These are phyloP conservation scores for Heliconius ethilla DNA, from an alignment of 2,888 invertebrate species.

Conservation along the genomic window DNA sequence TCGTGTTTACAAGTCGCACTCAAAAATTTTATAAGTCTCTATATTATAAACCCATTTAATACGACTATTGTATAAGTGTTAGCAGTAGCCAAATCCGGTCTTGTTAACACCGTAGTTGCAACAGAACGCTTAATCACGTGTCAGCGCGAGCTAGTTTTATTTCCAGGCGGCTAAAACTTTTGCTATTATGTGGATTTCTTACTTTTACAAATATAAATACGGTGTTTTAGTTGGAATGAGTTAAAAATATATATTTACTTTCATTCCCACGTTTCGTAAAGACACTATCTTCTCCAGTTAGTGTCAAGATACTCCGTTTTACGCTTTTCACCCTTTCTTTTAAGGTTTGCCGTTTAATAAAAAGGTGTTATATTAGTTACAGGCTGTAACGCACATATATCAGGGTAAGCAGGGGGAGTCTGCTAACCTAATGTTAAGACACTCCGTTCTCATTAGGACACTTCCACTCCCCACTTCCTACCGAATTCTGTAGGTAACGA, in stretches of 20 bases:
- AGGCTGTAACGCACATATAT: neutral
- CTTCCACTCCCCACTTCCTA: too few relatives aligned
- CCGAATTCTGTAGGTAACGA: too few relatives aligned
- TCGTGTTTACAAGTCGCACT: too few relatives aligned
- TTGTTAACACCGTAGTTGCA: slow-evolving; percentile 9
- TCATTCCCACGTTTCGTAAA: too few relatives aligned
- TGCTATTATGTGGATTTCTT: slow-evolving; percentile 22
- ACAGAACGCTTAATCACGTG: slow-evolving; percentile 36
- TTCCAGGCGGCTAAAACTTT: slow-evolving; percentile 29
- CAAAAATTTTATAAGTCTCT: too few relatives aligned
- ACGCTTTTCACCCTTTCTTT: neutral
- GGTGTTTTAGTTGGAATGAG: neutral
- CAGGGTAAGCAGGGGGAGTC: neutral
- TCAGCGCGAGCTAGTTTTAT: slow-evolving; percentile 36
- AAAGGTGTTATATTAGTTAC: too few relatives aligned
- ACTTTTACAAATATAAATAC: neutral
- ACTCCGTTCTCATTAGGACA: too few relatives aligned
- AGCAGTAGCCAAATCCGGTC: neutral
- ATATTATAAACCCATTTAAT: too few relatives aligned
- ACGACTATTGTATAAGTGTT: neutral
- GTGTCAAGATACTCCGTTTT: neutral
- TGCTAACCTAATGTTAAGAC: too few relatives aligned
- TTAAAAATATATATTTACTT: neutral
- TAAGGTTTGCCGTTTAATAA: too few relatives aligned
- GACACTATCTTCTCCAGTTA: neutral